A percentile compares a stretch with the other conserved stretches of the same genome.
phyloP scores from a whole-genome alignment of 2,888 invertebrate species.

The Polymixis lichenea region DNA sequence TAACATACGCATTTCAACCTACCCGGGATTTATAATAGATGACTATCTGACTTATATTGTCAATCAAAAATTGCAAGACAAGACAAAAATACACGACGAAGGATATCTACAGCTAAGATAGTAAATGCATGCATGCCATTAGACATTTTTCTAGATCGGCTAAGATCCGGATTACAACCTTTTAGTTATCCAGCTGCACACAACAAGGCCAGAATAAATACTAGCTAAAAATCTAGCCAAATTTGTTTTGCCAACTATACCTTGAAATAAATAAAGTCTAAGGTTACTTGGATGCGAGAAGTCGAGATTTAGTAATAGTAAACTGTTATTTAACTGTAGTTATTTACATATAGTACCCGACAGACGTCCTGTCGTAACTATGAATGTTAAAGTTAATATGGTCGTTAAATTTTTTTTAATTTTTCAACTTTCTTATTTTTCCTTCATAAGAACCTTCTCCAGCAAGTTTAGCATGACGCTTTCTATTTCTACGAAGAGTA shows the following conservation, averaged over 20 bases:
- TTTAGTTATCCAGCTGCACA: background rate
- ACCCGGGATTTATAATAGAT: too few species aligned
- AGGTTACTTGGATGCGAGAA: background rate
- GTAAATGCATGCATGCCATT: background rate
- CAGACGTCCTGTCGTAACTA: too few species aligned
- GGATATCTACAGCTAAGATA: background rate
- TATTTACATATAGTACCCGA: background rate
- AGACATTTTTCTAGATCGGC: background rate
- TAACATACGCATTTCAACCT: too few species aligned
- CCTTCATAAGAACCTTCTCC: too few species aligned
- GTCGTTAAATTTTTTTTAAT: too few species aligned
- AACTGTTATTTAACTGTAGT: background rate
- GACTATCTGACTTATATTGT: too few species aligned
- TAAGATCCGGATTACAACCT: background rate
- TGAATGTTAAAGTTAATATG: too few species aligned
- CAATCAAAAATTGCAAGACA: too few species aligned
- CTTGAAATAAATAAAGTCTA: constrained; percentile 18
- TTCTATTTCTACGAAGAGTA: too few species aligned
- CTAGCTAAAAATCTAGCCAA: background rate
- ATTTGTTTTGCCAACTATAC: background rate
- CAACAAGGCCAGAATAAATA: background rate
- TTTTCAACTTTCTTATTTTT: too few species aligned
- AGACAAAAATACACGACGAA: background rate
- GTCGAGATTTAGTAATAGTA: background rate
- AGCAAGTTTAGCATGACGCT: too few species aligned